A percentile compares a stretch with the other conserved stretches of the same genome.
Conservation (phyloP, 2,113 vertebrate genomes). For the Trogon surrucura region DNA sequence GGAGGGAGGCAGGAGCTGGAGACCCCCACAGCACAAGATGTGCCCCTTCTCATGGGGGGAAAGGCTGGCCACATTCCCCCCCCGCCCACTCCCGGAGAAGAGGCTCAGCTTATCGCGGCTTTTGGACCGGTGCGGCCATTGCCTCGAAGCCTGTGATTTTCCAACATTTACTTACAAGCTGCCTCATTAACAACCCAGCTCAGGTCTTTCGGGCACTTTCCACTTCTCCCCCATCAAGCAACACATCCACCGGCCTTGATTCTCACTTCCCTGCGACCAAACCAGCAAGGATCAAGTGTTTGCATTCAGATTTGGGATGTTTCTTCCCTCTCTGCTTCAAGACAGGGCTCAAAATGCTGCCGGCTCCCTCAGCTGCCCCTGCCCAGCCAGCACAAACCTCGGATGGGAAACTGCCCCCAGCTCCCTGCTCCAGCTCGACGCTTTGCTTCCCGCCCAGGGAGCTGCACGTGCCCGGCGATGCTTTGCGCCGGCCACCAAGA, state of each 20-base stretch:
- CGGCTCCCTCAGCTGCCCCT: neutral
- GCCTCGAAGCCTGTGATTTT: neutral
- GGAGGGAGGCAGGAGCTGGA: neutral
- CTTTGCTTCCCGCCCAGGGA: neutral
- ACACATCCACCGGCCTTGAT: neutral
- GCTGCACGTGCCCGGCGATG: neutral
- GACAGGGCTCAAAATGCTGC: neutral
- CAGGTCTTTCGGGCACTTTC: conserved; percentile 24
- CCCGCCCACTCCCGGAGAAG: neutral
- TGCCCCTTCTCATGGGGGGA: neutral
- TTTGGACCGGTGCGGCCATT: neutral
- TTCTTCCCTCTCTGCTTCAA: neutral
- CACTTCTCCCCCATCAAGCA: neutral
- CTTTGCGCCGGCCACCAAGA: neutral
- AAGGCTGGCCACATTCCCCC: neutral
- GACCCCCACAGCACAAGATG: rapidly evolving
- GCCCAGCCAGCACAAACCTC: neutral
- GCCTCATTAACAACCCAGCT: conserved; percentile 34
- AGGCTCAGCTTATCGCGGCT: neutral
- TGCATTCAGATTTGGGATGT: neutral
- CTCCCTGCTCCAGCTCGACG: rapidly evolving
- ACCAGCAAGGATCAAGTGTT: neutral
- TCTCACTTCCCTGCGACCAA: neutral
- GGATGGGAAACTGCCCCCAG: neutral
- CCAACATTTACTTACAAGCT: neutral